Percentiles rank a stretch among this genome's conserved stretches.
Conservation (phyloP, 1,140 invertebrate species). For the Cryptotermes secundus region DNA sequence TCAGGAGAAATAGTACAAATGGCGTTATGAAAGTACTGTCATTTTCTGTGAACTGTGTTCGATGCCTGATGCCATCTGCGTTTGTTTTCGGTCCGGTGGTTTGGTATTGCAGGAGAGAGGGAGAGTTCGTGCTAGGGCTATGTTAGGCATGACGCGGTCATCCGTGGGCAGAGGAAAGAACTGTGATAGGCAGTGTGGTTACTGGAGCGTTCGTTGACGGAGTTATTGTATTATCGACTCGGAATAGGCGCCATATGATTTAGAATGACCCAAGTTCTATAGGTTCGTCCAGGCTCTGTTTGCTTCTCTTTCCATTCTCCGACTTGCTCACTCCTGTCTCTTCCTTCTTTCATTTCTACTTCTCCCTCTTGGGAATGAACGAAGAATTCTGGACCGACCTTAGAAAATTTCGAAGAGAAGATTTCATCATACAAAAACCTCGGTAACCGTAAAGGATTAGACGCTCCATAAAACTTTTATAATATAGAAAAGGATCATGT, state of each 20-base stretch:
- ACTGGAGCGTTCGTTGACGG: background rate
- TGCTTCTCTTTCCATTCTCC: background rate
- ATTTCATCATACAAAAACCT: conserved; percentile 20
- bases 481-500: conserved; percentile 7
- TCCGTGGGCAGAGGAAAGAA: background rate
- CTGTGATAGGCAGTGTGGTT: background rate
- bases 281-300: background rate
- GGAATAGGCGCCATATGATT: conserved; percentile 14
- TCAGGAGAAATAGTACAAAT: background rate
- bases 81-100: background rate
- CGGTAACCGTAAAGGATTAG: conserved; percentile 8
- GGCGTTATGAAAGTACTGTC: background rate
- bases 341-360: background rate
- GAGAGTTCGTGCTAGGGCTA: background rate
- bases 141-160: no score
- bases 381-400: background rate
- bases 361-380: background rate
- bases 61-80: background rate
- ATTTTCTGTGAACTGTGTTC: background rate
- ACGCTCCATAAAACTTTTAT: conserved; percentile 17
- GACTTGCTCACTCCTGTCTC: background rate
- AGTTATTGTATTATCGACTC: conserved; percentile 12
- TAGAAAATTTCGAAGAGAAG: background rate
- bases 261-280: background rate
- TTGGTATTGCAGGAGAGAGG: background rate